Conservation (phyloP, 2,797 vertebrate genomes). For the Eulemur albifrons region DNA sequence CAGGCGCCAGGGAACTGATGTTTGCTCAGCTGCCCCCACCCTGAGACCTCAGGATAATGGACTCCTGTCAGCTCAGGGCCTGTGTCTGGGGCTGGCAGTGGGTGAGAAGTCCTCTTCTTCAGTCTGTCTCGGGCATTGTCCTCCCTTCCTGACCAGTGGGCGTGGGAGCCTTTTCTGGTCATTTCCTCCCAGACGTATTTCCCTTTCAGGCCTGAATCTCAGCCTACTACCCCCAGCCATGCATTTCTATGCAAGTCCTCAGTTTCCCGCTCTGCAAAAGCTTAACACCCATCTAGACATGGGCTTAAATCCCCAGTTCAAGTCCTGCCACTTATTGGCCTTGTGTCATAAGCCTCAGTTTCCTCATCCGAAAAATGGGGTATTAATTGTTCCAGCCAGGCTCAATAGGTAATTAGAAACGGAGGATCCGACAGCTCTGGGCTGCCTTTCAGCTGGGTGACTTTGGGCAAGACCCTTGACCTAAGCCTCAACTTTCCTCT, state of each 20-base stretch:
- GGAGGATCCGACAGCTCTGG: not conserved
- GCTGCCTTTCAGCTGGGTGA: not conserved
- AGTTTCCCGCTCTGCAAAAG: not conserved
- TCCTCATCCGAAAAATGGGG: not conserved
- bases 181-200: not conserved
- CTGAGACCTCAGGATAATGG: not conserved
- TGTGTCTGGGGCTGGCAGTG: not conserved
- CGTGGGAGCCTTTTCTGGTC: not conserved
- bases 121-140: conserved; percentile 2
- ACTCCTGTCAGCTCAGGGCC: not conserved
- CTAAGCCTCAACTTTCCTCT: not conserved
- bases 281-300: not conserved
- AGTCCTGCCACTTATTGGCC: not conserved
- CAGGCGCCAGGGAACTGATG: not conserved
- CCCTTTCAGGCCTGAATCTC: not conserved
- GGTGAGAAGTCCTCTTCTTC: not conserved
- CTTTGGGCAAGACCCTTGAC: not conserved
- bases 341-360: not conserved
- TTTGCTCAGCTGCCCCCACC: conserved; percentile 28
- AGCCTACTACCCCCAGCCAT: not conserved
- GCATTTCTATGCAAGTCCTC: not conserved
- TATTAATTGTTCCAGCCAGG: not conserved
- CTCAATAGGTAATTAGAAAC: not conserved
- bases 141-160: not conserved
- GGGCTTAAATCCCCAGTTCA: not conserved